A percentile compares a stretch with the other conserved stretches of the same genome.
Evolutionary conservation across 2,113 vertebrate genomes (phyloP).

Genomic region (Melanerpes formicivorus): DNA sequence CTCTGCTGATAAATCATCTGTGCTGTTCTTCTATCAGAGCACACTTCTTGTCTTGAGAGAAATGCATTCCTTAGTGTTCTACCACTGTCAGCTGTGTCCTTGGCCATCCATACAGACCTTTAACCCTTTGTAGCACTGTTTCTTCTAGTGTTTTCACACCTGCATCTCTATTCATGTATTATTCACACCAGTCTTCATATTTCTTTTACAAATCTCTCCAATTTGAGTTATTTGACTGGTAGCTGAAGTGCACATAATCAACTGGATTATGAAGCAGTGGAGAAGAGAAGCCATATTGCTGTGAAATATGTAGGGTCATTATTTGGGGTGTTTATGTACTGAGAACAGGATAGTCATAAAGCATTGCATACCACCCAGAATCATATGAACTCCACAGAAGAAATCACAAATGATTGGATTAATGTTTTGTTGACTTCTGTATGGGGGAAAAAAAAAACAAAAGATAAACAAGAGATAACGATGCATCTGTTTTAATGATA

Average conservation of each 20-base stretch:
- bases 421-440: background rate
- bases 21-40: background rate
- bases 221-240: background rate
- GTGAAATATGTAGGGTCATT: slow-evolving; percentile 49
- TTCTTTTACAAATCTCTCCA: background rate
- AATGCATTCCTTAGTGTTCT: background rate
- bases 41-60: background rate
- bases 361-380: background rate
- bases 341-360: background rate
- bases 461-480: slow-evolving; percentile 29
- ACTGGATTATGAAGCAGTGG: background rate
- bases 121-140: background rate
- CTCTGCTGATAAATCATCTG: background rate
- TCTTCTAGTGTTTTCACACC: background rate
- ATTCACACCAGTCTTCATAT: background rate
- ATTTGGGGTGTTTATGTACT: slow-evolving; percentile 20
- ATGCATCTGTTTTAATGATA: slow-evolving; percentile 33
- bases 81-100: background rate
- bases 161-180: background rate
- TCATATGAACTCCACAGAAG: background rate
- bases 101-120: background rate
- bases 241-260: background rate
- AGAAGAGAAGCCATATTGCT: background rate
- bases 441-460: background rate
- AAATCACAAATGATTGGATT: slow-evolving; percentile 29